phyloP scores from a whole-genome alignment of 2,888 invertebrate genomes.

The Dromius quadrimaculatus region DNA sequence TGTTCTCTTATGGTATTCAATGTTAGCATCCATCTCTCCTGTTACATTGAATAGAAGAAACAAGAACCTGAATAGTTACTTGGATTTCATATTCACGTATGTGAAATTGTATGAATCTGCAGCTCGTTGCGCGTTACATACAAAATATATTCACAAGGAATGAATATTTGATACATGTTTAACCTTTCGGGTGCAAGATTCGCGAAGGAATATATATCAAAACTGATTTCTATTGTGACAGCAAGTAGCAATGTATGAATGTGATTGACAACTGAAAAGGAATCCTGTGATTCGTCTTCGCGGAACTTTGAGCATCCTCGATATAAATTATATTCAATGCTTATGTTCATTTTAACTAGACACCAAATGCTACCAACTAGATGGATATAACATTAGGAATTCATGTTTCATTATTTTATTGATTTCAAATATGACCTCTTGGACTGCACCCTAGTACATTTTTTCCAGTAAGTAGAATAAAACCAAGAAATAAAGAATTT shows the following conservation, averaged over 20 bases:
- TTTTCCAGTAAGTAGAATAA: too few relatives aligned
- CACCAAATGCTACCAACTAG: slow-evolving; percentile 13
- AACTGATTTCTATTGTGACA: slow-evolving; percentile 34
- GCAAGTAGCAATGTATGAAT: slow-evolving; percentile 35
- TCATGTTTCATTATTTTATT: slow-evolving; percentile 24
- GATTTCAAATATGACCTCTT: too few relatives aligned
- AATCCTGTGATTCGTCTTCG: slow-evolving; percentile 55
- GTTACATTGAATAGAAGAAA: slow-evolving; percentile 19
- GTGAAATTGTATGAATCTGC: slow-evolving; percentile 39
- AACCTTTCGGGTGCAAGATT: not conserved
- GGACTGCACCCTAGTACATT: too few relatives aligned
- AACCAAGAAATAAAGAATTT: too few relatives aligned
- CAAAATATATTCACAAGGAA: slow-evolving; percentile 36
- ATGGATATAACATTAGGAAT: not conserved
- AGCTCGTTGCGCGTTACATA: slow-evolving; percentile 33
- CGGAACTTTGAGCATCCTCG: slow-evolving; percentile 37
- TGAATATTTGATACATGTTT: not conserved
- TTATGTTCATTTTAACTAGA: slow-evolving; percentile 33
- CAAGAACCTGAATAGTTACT: slow-evolving; percentile 33
- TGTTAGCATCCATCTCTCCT: not conserved
- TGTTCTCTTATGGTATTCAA: too few relatives aligned
- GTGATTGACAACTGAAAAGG: slow-evolving; percentile 60
- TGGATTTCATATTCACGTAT: slow-evolving; percentile 44
- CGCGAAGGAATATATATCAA: not conserved
- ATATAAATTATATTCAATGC: slow-evolving; percentile 44